A percentile compares a stretch with the other conserved stretches of the same genome.
Evolutionary conservation across 2,888 invertebrate genomes (phyloP).

Genomic region (Beris chalybata): DNA sequence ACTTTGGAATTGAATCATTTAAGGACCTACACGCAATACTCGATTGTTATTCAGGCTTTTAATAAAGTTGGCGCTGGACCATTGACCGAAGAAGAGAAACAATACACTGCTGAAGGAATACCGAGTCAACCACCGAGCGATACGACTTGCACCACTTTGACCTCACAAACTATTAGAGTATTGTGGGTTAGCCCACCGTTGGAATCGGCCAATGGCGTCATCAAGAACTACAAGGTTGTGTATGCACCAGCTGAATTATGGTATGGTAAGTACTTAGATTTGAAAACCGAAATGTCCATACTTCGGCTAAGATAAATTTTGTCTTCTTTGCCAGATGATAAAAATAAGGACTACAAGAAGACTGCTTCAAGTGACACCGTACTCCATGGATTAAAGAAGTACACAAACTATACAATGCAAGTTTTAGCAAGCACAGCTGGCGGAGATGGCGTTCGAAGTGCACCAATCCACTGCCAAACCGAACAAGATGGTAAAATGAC

Average conservation of each 20-base stretch:
- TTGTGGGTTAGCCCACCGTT: slow-evolving; percentile 94
- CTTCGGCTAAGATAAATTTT: background rate
- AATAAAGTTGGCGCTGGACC: slow-evolving; percentile 94
- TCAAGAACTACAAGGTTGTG: slow-evolving; percentile 93
- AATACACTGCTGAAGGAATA: slow-evolving; percentile 92
- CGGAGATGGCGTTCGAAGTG: slow-evolving; percentile 84
- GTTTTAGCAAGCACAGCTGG: slow-evolving; percentile 93
- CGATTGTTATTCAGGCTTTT: slow-evolving; percentile 93
- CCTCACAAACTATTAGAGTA: slow-evolving; percentile 91
- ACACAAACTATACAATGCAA: slow-evolving; percentile 96
- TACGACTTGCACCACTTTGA: slow-evolving; percentile 88
- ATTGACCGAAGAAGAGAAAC: slow-evolving; percentile 82
- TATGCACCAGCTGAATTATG: slow-evolving; percentile 89
- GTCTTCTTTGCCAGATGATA: slow-evolving; percentile 66
- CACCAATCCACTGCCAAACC: slow-evolving; percentile 85
- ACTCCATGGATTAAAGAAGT: slow-evolving; percentile 90
- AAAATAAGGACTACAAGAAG: slow-evolving; percentile 87
- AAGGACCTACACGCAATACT: slow-evolving; percentile 92
- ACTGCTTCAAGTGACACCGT: slow-evolving; percentile 92
- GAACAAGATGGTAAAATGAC: slow-evolving; percentile 83
- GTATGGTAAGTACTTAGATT: slow-evolving; percentile 72
- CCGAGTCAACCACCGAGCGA: slow-evolving; percentile 91
- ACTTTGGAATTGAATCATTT: slow-evolving; percentile 78
- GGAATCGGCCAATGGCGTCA: slow-evolving; percentile 89
- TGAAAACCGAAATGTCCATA: background rate